Percentiles rank a stretch among this genome's conserved stretches.
phyloP scores from a whole-genome alignment of 2,113 vertebrate species.

The Oriolus oriolus region DNA sequence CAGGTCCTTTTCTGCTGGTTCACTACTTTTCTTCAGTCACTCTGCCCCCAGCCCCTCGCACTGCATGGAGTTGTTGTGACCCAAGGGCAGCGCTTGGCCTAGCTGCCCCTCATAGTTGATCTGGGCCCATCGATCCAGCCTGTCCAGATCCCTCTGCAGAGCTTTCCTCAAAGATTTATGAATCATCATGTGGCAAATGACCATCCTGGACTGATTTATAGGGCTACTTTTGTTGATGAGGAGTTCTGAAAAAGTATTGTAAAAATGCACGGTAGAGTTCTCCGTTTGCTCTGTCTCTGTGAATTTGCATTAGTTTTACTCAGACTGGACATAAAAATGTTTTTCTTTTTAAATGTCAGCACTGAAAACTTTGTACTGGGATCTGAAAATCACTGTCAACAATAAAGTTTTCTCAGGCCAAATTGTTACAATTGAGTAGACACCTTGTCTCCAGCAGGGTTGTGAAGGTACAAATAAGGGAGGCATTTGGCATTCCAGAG shows the following conservation, averaged over 20 bases:
- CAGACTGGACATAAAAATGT: not conserved
- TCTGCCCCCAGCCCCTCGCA: not conserved
- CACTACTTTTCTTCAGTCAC: not conserved
- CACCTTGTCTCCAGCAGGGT: constrained; percentile 14
- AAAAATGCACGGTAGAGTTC: not conserved
- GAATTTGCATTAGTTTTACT: not conserved
- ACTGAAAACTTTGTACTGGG: not conserved
- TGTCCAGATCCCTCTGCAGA: not conserved
- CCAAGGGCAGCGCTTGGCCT: not conserved
- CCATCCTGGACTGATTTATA: not conserved
- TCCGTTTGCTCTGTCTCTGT: not conserved
- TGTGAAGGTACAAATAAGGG: constrained; percentile 28
- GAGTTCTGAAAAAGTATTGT: not conserved
- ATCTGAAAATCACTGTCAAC: constrained; percentile 19
- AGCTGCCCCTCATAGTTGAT: not conserved
- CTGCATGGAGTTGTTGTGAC: not conserved
- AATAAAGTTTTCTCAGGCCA: not conserved
- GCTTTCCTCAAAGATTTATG: not conserved
- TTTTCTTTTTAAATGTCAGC: not conserved
- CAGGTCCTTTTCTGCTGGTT: not conserved
- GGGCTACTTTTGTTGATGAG: not conserved
- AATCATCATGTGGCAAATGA: not conserved
- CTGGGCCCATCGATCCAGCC: not conserved
- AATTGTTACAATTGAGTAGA: constrained; percentile 10
- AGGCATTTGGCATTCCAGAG: constrained; percentile 8